Percentiles rank a stretch among this genome's conserved stretches.
Evolutionary conservation across 2,797 vertebrate species (phyloP).

Genomic region (Acropternis orthonyx): DNA sequence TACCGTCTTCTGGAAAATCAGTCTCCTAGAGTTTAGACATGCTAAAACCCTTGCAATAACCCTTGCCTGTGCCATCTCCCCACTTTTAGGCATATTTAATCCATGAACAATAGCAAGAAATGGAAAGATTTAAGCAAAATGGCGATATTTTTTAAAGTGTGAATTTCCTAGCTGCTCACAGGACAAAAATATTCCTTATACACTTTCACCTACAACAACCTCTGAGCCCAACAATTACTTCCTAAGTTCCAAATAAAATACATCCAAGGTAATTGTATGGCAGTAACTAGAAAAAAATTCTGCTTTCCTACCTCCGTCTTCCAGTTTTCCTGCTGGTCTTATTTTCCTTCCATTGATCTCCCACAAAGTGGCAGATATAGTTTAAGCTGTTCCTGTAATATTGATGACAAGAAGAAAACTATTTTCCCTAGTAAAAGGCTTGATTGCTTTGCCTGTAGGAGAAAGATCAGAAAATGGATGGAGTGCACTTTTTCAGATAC

Average conservation of each 20-base stretch:
- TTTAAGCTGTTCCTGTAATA: not conserved
- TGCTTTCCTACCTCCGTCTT: not conserved
- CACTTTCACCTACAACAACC: accelerated
- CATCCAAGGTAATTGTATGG: not conserved
- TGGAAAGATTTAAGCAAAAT: not conserved
- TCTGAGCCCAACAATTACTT: not conserved
- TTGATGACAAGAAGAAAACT: not conserved
- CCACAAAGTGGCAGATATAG: not conserved
- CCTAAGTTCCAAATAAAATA: not conserved
- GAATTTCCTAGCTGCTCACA: not conserved
- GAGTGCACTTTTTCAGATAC: not conserved
- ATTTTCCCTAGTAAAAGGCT: not conserved
- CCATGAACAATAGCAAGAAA: not conserved
- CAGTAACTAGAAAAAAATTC: not conserved
- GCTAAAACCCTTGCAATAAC: not conserved
- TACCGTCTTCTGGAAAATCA: not conserved
- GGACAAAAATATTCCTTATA: not conserved
- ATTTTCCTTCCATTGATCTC: not conserved
- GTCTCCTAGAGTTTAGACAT: not conserved
- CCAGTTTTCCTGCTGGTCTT: not conserved
- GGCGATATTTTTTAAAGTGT: not conserved
- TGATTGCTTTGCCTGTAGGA: not conserved
- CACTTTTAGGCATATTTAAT: not conserved
- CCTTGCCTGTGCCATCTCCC: not conserved
- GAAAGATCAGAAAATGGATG: not conserved